These are phyloP conservation scores for Patiria miniata DNA, from an alignment of 35 echinoderm and acorn worm genomes.

Conservation along the genomic window DNA sequence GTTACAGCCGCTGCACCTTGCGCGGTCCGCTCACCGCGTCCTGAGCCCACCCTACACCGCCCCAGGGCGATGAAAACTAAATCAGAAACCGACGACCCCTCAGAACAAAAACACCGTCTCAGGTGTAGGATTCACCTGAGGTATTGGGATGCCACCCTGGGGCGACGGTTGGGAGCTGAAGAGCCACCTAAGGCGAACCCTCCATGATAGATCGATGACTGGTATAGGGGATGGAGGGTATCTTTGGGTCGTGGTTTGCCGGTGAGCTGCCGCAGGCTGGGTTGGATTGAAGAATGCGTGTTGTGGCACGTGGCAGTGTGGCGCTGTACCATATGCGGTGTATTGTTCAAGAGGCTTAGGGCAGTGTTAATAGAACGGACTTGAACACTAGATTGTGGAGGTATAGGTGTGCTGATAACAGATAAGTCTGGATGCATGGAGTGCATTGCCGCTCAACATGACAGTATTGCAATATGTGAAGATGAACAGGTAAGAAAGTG, in stretches of 20 bases:
- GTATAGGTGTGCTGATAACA: no score
- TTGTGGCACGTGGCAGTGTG: conserved; percentile 10
- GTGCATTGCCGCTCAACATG: no score
- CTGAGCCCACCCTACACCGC: neutral
- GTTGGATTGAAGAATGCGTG: neutral
- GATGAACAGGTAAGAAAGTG: no score
- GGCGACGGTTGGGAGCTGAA: neutral
- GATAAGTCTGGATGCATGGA: no score
- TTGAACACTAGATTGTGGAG: no score
- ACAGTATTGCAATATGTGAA: no score
- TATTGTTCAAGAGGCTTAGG: neutral
- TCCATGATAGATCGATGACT: conserved; percentile 5
- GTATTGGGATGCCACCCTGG: neutral
- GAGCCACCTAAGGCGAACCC: neutral
- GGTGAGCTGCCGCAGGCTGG: neutral
- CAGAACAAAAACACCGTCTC: neutral
- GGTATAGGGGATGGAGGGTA: neutral
- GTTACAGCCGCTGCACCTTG: neutral
- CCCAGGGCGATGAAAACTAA: neutral
- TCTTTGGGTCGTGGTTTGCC: neutral
- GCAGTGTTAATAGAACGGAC: no score
- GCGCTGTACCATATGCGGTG: neutral
- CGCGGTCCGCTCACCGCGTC: no score
- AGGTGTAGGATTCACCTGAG: conserved; percentile 3
- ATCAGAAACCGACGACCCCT: neutral